phyloP scores from a whole-genome alignment of 2,888 invertebrate genomes.

The Phytoseiulus persimilis region DNA sequence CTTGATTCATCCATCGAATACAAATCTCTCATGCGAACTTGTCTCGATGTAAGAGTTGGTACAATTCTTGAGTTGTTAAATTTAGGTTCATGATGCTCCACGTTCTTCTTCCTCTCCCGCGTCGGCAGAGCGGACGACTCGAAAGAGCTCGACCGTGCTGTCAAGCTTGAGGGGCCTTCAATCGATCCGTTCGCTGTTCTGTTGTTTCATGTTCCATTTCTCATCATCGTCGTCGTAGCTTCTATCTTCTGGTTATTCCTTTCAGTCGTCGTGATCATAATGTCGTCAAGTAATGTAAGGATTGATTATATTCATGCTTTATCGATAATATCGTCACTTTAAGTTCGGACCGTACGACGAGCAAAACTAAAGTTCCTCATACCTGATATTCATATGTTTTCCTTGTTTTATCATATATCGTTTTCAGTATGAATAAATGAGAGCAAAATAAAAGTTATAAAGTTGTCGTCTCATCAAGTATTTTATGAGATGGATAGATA shows the following conservation, averaged over 20 bases:
- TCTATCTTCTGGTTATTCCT: background rate
- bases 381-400: background rate
- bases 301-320: background rate
- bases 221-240: background rate
- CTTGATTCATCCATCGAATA: background rate
- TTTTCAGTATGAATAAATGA: constrained; percentile 5
- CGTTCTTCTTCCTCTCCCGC: background rate
- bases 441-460: background rate
- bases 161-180: background rate
- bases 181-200: background rate
- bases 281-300: background rate
- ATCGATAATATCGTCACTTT: background rate
- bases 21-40: background rate
- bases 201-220: background rate
- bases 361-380: background rate
- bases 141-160: background rate
- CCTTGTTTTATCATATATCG: background rate
- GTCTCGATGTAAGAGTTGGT: background rate
- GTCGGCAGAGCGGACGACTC: background rate
- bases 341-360: background rate
- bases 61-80: background rate
- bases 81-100: background rate
- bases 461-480: background rate
- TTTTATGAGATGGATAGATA: background rate
- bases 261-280: background rate